Base-by-base conservation (phyloP, 1,140 invertebrate genomes). In the Procambarus virginalis region DNA sequence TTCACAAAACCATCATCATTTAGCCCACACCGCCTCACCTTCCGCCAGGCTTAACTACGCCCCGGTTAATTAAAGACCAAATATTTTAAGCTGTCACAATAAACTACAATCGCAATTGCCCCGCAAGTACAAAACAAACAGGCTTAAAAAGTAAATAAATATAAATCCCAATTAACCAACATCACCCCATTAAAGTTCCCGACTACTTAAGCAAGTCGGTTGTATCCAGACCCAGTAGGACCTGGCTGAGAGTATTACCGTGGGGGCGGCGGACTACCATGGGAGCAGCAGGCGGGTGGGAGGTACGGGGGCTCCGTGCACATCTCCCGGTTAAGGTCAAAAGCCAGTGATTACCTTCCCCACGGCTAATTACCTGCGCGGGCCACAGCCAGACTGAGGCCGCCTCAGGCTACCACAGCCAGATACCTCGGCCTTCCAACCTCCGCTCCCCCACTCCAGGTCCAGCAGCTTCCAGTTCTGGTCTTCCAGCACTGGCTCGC, bases 311-410 rank as follows among this genome's bases (percentile, higher is more conserved):
- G 20, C 20, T 68, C 64, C 64, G 64, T 34, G 22, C 68, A 3
- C 68, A 73, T 73, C 68, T 73, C n/a, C 68, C n/a, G 68, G 68
- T 73, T 68, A 73, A 73, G 68, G 68, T 73, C 68, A 73, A 73
- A 73, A 73, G 68, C 68, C 68, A 22, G 22, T 73, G 68, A 73
- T 73, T 73, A 73, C 51, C 51, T 9, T 55, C 51, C 2, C 51
- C 51, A 55, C 51, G 2, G 51, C 51, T 55, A 55, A 55, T 55
- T 64, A 64, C 60, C 60, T 64, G 68, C 68, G n/a, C 20, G 68
- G n/a, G 5, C 68, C 68, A 73, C 68, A 73, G n/a, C 3, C n/a
- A 22, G 14, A 10, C 60, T 2, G n/a, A 34, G 68, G 68, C 2
- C 9, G 34, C 10, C 64, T 12, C 34, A 34, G 34, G 14, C 55